A percentile compares a stretch with the other conserved stretches of the same genome.
Evolutionary conservation across 1,140 invertebrate genomes (phyloP).

Genomic region (Brachionus paranguensis): DNA sequence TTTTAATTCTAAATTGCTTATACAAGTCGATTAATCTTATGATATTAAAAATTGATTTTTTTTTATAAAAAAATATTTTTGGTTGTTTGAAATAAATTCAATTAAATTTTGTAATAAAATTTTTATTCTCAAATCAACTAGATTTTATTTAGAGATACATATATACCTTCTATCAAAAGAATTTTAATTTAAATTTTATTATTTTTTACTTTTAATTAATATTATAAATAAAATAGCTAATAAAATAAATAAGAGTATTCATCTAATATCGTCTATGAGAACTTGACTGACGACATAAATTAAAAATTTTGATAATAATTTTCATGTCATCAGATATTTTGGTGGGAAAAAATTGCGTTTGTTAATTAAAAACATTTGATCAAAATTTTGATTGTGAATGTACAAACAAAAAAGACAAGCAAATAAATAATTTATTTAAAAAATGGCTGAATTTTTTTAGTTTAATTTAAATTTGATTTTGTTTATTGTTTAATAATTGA

Average conservation of each 20-base stretch:
- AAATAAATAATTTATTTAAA: too few relatives aligned
- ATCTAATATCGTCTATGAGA: neutral
- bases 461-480: too few relatives aligned
- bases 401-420: too few relatives aligned
- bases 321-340: neutral
- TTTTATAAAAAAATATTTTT: neutral
- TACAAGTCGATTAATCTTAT: neutral
- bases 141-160: neutral
- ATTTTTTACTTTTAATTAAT: neutral
- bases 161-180: neutral
- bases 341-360: neutral
- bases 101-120: conserved; percentile 16
- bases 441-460: too few relatives aligned
- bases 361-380: neutral
- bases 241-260: neutral
- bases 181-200: neutral
- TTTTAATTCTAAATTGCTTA: neutral
- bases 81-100: neutral
- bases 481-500: too few relatives aligned
- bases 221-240: neutral
- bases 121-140: neutral
- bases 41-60: neutral
- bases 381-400: too few relatives aligned
- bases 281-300: neutral
- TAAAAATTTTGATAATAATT: neutral